Base-by-base conservation (phyloP, 1,140 invertebrate genomes). In the Tetraneura akinire region DNA sequence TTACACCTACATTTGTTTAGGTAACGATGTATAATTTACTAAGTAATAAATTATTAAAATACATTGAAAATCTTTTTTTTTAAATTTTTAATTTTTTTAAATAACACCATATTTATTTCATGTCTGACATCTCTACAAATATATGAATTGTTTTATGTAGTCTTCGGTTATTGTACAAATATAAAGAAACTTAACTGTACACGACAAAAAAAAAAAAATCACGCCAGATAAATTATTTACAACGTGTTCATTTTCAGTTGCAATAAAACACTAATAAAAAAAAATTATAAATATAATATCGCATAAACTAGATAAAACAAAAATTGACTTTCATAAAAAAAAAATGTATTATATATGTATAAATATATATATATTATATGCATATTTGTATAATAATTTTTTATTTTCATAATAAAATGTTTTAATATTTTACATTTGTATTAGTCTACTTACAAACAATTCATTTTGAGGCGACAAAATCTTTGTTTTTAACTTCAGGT, bases 81-180 rank as follows among this genome's bases (percentile, higher is more conserved):
- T 68, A 45, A 21, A 45, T 45, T 68, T 64, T 74, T 37, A 37
- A 37, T 37, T 37, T 74, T 74, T 71, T 49, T 71, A 26, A 62
- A 78, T 78, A 78, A 78, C 62, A 55, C 47, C 37, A 78, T 37
- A 37, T 8, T 78, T 78, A 62, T 42, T 78, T 62, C n/a, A 78
- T 78, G 55, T n/a, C 74, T 78, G 74, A 78, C 74, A 78, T 78
- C 55, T 78, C 74, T 78, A 78, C 74, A 78, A 73, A 78, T 78
- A 62, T 60, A 76, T 21, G 55, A 78, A 62, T 78, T 78, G 55
- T 76, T 78, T 78, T 78, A 78, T 78, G 74, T 78, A 78, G 74
- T 78, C 74, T 60, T 78, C 74, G 1, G 37, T 78, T 62, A 37
- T 78, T 78, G 74, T 78, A 78, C 74, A 78, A 78, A 78, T 62